Conservation (phyloP, 2,888 invertebrate genomes). For the Meganola albula region DNA sequence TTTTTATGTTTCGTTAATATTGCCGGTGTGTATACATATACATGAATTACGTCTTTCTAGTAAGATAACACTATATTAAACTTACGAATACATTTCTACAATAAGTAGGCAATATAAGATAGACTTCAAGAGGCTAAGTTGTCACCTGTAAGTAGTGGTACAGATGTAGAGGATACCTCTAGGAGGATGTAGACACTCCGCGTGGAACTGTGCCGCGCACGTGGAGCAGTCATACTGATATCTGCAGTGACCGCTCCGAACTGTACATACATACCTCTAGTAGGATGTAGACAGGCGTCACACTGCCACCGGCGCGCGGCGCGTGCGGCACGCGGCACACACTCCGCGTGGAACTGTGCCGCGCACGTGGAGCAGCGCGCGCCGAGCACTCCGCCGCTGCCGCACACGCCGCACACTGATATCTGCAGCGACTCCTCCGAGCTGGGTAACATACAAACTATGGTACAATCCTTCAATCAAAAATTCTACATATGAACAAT, state of each 20-base stretch:
- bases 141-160: no score
- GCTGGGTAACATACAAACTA: slow-evolving; percentile 9
- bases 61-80: no score
- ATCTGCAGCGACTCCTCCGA: slow-evolving; percentile 33
- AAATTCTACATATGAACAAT: no score
- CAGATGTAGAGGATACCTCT: no score
- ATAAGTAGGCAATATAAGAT: no score
- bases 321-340: slow-evolving; percentile 77
- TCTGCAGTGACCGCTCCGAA: neutral
- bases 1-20: no score
- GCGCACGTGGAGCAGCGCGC: slow-evolving; percentile 79
- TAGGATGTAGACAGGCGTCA: slow-evolving; percentile 57
- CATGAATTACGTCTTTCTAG: no score
- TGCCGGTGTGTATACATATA: no score
- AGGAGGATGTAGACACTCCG: no score
- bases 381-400: slow-evolving; percentile 81
- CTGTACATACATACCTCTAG: neutral
- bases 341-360: slow-evolving; percentile 84
- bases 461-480: no score
- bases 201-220: neutral
- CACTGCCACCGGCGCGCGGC: slow-evolving; percentile 73
- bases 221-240: neutral
- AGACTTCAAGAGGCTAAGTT: no score
- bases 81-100: no score
- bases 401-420: slow-evolving; percentile 80